Evolutionary conservation across 2,797 vertebrate genomes (phyloP).

Genomic region (Silurus lanzhouensis): DNA sequence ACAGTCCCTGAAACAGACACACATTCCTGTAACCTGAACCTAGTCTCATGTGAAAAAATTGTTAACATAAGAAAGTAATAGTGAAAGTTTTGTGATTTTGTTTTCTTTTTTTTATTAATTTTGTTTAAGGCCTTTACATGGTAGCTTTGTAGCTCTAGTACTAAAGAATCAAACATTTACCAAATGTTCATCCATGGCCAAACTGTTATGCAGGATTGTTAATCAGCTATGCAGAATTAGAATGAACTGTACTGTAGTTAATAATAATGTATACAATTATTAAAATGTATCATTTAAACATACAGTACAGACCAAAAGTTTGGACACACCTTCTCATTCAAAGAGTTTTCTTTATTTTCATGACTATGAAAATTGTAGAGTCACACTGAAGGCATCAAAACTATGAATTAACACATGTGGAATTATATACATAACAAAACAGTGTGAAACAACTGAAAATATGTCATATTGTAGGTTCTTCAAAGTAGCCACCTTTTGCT

Average conservation of each 20-base stretch:
- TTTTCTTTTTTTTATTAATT: not conserved
- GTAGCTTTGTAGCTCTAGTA: not conserved
- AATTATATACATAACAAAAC: too few species aligned
- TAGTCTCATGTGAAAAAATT: not conserved
- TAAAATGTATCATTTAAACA: too few species aligned
- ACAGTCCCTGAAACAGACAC: conserved; percentile 83
- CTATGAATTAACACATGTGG: too few species aligned
- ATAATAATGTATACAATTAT: too few species aligned
- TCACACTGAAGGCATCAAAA: too few species aligned
- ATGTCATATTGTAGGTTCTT: too few species aligned
- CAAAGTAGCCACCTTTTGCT: too few species aligned
- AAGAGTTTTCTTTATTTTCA: too few species aligned
- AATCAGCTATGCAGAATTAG: not conserved
- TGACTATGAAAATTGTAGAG: too few species aligned
- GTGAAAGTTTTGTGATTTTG: not conserved
- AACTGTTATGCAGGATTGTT: not conserved
- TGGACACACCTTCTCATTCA: too few species aligned
- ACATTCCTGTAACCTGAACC: not conserved
- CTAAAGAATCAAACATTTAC: not conserved
- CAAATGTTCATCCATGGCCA: not conserved
- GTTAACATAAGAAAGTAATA: not conserved
- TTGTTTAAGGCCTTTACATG: not conserved
- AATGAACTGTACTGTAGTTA: not conserved
- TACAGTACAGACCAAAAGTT: too few species aligned
- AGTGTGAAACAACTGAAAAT: too few species aligned